phyloP scores from a whole-genome alignment of 2,797 vertebrate genomes.

The Crypturellus tataupa region DNA sequence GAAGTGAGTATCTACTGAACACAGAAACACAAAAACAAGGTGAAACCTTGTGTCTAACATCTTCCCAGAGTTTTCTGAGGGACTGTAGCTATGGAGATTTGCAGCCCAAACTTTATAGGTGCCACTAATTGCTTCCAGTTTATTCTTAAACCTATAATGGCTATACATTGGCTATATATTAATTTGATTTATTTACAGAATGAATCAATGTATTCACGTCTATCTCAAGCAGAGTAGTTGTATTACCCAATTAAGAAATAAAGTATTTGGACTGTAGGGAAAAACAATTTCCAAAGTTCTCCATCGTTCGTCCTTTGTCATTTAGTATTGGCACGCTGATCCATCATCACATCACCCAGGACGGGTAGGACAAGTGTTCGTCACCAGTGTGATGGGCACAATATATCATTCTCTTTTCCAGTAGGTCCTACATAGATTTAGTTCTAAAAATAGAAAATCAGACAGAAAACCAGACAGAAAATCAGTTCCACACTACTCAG shows the following conservation, averaged over 20 bases:
- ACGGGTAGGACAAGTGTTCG: neutral
- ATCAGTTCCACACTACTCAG: neutral
- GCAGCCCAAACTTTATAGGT: neutral
- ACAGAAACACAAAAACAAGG: slow-evolving; percentile 4
- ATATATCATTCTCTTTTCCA: neutral
- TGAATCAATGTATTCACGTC: neutral
- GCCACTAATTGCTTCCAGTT: neutral
- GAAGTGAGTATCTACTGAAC: neutral
- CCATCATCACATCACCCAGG: neutral
- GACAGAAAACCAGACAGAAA: neutral
- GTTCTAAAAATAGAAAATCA: neutral
- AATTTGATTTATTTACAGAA: neutral
- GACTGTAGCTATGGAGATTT: neutral
- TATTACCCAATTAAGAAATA: neutral
- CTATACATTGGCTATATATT: neutral
- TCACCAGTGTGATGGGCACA: neutral
- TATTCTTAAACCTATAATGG: neutral
- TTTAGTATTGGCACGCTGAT: neutral
- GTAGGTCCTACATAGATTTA: neutral
- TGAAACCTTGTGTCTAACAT: neutral
- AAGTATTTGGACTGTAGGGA: rapidly evolving
- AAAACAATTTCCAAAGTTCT: neutral
- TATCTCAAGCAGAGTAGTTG: neutral
- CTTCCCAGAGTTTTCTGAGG: neutral
- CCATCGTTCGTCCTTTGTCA: neutral